Evolutionary conservation across 2,888 invertebrate genomes (phyloP).

Genomic region (Trypoxylon attenuatum): DNA sequence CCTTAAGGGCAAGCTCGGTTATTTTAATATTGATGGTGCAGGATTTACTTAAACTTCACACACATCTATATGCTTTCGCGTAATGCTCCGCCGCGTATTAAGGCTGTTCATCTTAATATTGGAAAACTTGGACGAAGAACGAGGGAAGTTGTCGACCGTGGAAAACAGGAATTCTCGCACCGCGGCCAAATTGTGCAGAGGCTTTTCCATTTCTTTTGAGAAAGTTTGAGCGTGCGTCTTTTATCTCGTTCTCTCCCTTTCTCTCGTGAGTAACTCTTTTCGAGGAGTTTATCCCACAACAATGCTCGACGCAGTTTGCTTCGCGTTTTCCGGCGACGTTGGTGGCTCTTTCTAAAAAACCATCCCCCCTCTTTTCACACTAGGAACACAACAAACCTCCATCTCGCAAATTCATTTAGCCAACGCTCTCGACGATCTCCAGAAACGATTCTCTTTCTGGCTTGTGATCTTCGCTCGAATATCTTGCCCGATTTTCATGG

Average conservation of each 20-base stretch:
- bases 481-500: too few relatives aligned
- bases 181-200: constrained; percentile 26
- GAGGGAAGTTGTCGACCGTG: constrained; percentile 6
- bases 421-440: neutral
- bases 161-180: constrained; percentile 25
- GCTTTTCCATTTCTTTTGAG: constrained; percentile 21
- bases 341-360: neutral
- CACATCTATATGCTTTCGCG: too few relatives aligned
- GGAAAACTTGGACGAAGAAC: constrained; percentile 35
- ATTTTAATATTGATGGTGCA: too few relatives aligned
- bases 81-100: constrained; percentile 14
- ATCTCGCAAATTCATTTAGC: neutral
- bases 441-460: too few relatives aligned
- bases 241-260: neutral
- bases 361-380: too few relatives aligned
- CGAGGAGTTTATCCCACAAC: neutral
- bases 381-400: neutral
- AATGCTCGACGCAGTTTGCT: constrained; percentile 3
- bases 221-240: constrained; percentile 11
- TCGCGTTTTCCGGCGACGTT: neutral
- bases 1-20: too few relatives aligned
- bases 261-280: neutral
- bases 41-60: too few relatives aligned
- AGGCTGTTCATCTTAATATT: constrained; percentile 38
- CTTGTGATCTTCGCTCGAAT: too few relatives aligned